A percentile compares a stretch with the other conserved stretches of the same genome.
Evolutionary conservation across 2,888 invertebrate genomes (phyloP).

Genomic region (Gymnoscelis rufifasciata): DNA sequence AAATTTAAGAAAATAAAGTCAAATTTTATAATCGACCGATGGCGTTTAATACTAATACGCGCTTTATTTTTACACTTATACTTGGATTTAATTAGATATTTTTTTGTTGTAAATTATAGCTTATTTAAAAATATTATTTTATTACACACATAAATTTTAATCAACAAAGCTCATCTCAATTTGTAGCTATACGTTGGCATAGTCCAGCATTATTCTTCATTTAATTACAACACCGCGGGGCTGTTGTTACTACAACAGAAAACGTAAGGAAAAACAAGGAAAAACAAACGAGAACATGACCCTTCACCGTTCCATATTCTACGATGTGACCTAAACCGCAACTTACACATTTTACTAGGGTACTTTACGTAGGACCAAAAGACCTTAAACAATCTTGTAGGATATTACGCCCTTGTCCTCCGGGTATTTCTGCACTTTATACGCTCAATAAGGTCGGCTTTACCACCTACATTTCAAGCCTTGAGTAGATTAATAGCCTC

Average conservation of each 20-base stretch:
- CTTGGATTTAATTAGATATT: no score
- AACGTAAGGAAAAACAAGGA: not conserved
- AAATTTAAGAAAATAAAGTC: no score
- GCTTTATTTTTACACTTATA: no score
- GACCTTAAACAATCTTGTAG: constrained; percentile 26
- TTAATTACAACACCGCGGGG: no score
- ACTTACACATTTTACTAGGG: constrained; percentile 20
- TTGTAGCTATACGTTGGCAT: no score
- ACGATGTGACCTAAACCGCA: constrained; percentile 7
- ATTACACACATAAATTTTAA: no score
- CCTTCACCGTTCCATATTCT: constrained; percentile 6
- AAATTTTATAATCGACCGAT: no score
- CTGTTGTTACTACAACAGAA: not conserved
- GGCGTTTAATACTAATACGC: no score
- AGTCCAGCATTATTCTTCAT: no score
- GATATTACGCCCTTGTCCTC: constrained; percentile 30
- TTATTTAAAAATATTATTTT: no score
- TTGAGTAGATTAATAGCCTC: not conserved
- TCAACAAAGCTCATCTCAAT: no score
- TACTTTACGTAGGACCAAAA: constrained; percentile 28
- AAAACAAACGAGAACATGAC: not conserved
- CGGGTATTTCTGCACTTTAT: constrained; percentile 25
- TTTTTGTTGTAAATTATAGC: no score
- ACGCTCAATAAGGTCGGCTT: not conserved
- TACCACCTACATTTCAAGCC: not conserved